Evolutionary conservation across 2,113 vertebrate species (phyloP), one percentile per base, ranked within the genome.

Genomic region (Platycercus adscitus): DNA sequence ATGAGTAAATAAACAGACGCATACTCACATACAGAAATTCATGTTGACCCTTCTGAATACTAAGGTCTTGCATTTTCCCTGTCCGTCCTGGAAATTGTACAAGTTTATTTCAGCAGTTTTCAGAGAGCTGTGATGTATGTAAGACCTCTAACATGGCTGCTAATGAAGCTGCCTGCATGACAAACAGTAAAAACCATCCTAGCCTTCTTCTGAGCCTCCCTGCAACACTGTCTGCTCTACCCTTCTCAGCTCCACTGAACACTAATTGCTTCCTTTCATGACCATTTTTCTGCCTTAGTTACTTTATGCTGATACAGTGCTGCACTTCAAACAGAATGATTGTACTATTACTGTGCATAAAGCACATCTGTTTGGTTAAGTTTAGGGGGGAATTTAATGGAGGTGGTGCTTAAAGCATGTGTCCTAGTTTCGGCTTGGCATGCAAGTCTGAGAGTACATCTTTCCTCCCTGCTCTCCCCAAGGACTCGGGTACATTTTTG

Each of bases 401-500:
- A 78, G 20, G 12, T 63, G 23, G 33, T 71, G 11, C 21, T 53
- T 86, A 41, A 83, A 91, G 11, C 33, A 66, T 28, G 21, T 58
- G 56, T 35, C 56, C 20, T 35, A 24, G 20, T 58, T 58, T 58
- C 14, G 6, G 33, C 21, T 58, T 23, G 33, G 56, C 33, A 16
- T 58, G 33, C 14, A 39, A 82, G 25, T 29, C 55, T 86, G 24
- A 21, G n/a, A 60, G 10, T 31, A 17, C 17, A 6, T 69, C 18
- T 52, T 81, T 71, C 13, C 28, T 86, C 5, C 14, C 17, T 6
- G 1, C 10, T 6, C 3, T n/a, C 7, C 9, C 0, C 19, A 21
- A n/a, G n/a, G 35, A 60, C 25, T 56, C 0, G 0, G 5, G 17
- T 28, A 15, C 7, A 5, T 50, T 80, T 68, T 28, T 60, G 5